A percentile compares a stretch with the other conserved stretches of the same genome.
phyloP scores from a whole-genome alignment of 1,140 invertebrate genomes.

The Helicoverpa armigera region DNA sequence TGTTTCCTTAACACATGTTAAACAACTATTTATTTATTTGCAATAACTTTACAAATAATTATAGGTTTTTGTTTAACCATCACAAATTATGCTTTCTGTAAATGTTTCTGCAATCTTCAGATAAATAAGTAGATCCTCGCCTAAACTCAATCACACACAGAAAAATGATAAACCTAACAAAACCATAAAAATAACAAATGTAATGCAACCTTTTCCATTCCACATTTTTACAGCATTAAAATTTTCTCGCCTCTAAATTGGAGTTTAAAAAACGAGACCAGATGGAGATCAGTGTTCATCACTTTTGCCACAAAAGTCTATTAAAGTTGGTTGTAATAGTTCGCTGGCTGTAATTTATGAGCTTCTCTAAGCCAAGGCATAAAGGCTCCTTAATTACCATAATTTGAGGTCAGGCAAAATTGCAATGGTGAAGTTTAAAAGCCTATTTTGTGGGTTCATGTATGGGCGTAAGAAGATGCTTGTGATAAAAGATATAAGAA shows the following conservation, averaged over 20 bases:
- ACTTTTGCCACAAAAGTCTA: neutral
- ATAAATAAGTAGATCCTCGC: too few species aligned
- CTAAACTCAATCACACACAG: too few species aligned
- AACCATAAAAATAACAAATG: too few species aligned
- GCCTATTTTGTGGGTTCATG: conserved; percentile 5
- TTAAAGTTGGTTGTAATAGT: conserved; percentile 18
- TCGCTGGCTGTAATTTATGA: conserved; percentile 6
- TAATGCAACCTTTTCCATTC: too few species aligned
- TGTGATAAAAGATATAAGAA: neutral
- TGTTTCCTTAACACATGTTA: too few species aligned
- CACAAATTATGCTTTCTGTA: too few species aligned
- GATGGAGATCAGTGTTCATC: neutral
- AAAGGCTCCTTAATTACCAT: conserved; percentile 28
- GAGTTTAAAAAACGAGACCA: neutral
- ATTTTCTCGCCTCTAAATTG: neutral
- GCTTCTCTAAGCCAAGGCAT: neutral
- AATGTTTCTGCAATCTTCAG: too few species aligned
- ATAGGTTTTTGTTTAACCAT: too few species aligned
- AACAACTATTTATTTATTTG: too few species aligned
- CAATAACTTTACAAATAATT: too few species aligned
- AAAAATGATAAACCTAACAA: too few species aligned
- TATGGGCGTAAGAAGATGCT: neutral
- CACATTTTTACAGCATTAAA: neutral
- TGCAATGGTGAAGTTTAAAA: conserved; percentile 10
- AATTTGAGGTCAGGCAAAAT: conserved; percentile 31